Evolutionary conservation across 2,888 invertebrate species (phyloP).

Genomic region (Suillia variegata): DNA sequence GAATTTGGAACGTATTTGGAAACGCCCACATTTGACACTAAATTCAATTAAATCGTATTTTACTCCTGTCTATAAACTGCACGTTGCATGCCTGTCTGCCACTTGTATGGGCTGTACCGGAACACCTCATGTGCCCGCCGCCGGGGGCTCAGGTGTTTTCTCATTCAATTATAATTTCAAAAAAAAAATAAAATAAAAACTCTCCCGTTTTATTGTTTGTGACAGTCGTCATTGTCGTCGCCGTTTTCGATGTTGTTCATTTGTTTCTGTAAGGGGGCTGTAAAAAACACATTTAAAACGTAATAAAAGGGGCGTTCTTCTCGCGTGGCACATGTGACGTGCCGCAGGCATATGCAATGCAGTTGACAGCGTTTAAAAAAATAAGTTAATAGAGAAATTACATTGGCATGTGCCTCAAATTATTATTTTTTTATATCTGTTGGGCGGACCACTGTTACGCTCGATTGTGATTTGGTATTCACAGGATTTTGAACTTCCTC

Average conservation of each 20-base stretch:
- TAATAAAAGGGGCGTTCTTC: constrained; percentile 13
- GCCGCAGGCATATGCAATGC: constrained; percentile 4
- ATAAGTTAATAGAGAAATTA: constrained; percentile 19
- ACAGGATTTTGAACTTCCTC: too few relatives aligned
- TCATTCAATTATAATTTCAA: constrained; percentile 55
- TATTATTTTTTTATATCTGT: too few relatives aligned
- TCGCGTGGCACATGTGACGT: background rate
- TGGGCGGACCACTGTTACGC: too few relatives aligned
- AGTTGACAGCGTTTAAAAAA: constrained; percentile 16
- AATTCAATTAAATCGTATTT: constrained; percentile 31
- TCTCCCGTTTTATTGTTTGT: constrained; percentile 42
- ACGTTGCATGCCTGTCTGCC: background rate
- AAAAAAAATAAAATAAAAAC: too few relatives aligned
- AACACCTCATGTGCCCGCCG: constrained; percentile 1
- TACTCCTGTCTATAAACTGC: constrained; percentile 3
- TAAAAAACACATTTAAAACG: constrained; percentile 9
- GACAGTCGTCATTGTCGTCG: constrained; percentile 34
- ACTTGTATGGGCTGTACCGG: background rate
- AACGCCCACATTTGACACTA: background rate
- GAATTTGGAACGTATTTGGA: too few relatives aligned
- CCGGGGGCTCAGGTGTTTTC: constrained; percentile 48
- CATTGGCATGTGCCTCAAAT: too few relatives aligned
- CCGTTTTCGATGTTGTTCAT: background rate
- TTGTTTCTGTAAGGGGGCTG: constrained; percentile 1
- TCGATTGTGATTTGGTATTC: too few relatives aligned